Base-by-base conservation (phyloP, 2,113 vertebrate genomes). In the Gopherus flavomarginatus region DNA sequence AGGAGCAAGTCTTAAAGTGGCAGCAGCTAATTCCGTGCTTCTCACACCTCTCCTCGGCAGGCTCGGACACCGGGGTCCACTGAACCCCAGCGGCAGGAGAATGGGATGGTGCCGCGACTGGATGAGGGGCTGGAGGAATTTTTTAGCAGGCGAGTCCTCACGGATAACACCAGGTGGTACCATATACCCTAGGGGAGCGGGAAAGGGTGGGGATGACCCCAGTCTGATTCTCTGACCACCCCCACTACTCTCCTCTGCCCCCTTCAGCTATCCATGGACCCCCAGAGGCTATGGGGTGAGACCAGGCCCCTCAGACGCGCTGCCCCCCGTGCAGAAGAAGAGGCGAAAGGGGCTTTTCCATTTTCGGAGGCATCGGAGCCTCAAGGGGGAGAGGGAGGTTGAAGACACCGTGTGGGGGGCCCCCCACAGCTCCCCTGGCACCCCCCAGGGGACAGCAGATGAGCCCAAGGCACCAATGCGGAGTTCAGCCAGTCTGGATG, bases 81-180 rank as follows among this genome's bases (percentile, higher is more conserved):
- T 21, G 91, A 92, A 49, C 79, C 69, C 49, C 29, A 98, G 86
- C 97, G 97, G 59, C 98, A 98, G 31, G 99, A 99, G 97, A 99
- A 99, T 0, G 99, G 99, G 53, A 98, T 96, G 87, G 98, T 98
- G 91, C 98, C 96, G 79, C 97, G 98, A 31, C 94, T 99, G 84
- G 99, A 99, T 38, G 99, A 99, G 59, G 99, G 99, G 88, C 97
- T 99, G 12, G 99, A 99, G 57, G 99, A 99, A 88, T 99, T 99
- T 97, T 99, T 99, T 98, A 99, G 98, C 98, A 99, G 99, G 95
- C 98, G 98, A 91, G 99, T 99, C 87, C 98, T 99, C 88, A 98
- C 98, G 42, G 99, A 99, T 97, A 99, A 92, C 44, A 89, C 96
- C 89, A 98, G 97, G 99, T 99, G 98, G 85, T 84, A 26, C 2